Conservation (phyloP, 2,113 vertebrate genomes). For the Dicerorhinus sumatrensis region DNA sequence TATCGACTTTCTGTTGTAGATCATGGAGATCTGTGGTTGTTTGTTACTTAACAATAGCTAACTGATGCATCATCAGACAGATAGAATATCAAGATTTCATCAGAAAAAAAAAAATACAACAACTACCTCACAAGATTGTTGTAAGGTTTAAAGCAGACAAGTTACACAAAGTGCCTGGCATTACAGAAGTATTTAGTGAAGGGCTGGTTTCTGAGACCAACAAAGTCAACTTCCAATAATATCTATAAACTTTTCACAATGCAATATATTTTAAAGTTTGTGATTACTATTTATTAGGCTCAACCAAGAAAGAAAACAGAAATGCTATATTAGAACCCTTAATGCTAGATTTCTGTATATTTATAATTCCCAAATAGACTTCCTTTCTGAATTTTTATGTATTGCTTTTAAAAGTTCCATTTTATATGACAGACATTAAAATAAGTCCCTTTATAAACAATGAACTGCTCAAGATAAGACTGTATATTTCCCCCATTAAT, state of each 20-base stretch:
- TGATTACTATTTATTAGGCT: not conserved
- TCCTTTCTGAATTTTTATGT: slow-evolving; percentile 28
- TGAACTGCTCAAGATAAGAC: not conserved
- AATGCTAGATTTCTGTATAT: not conserved
- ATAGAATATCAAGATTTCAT: not conserved
- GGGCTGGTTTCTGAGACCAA: not conserved
- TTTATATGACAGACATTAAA: slow-evolving; percentile 59
- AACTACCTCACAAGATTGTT: not conserved
- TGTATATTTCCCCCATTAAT: slow-evolving; percentile 58
- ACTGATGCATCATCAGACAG: not conserved
- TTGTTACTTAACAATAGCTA: not conserved
- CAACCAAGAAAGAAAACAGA: not conserved
- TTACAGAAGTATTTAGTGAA: not conserved
- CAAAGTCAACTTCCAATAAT: not conserved
- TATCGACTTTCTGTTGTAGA: not conserved
- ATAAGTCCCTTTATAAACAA: slow-evolving; percentile 65
- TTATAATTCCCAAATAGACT: not conserved
- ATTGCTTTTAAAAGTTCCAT: not conserved
- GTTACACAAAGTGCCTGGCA: not conserved
- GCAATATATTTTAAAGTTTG: not conserved
- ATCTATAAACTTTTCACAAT: not conserved
- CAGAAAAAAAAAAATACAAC: not conserved
- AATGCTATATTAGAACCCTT: not conserved
- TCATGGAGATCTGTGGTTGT: not conserved
- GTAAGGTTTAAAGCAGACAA: not conserved